Evolutionary conservation across 2,888 invertebrate genomes (phyloP), one percentile per base, ranked within the genome.

Genomic region (Drosophila melanosoma): DNA sequence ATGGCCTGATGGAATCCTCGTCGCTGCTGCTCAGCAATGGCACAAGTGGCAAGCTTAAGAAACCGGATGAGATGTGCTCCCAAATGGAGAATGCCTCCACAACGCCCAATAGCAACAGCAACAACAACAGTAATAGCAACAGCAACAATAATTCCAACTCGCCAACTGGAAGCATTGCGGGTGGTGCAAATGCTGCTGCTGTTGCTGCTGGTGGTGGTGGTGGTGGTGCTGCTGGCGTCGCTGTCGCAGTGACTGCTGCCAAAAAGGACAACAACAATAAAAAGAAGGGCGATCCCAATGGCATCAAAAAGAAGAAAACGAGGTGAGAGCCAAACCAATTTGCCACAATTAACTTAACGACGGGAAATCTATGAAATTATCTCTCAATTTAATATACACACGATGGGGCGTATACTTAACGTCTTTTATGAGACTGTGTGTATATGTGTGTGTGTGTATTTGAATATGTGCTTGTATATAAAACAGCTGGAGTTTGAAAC

Each of bases 281-380:
- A 93, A 97, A 97, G 93, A 97, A 97, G 93, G 95, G 95, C 85
- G 97, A 97, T 92, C 97, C 96, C 87, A 97, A 96, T 92, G 97
- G 97, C 56, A 96, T 97, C 42, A 98, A 98, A 93, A 98, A 98
- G 94, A 98, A 98, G 93, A 98, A 98, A 94, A 98, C 98, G 63
- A 96, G 98, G 98, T 90, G n/a, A 42, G 36, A 42, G 2, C 12
- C 15, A 20, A 29, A n/a, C 17, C 26, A 40, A 42, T 71, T 49
- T 32, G 42, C 45, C 45, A 45, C 52, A 82, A 87, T 86, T 82
- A 86, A 60, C 77, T 77, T 83, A 84, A 86, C 90, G 81, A 88
- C 87, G 82, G 89, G 91, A 90, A 91, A 90, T 90, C 90, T 75
- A 79, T 82, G 83, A 77, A 79, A 83, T 90, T 85, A 91, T 85